These are phyloP conservation scores for Pachypeltis micranthus DNA, from an alignment of 1,140 invertebrate species.

Conservation along the genomic window DNA sequence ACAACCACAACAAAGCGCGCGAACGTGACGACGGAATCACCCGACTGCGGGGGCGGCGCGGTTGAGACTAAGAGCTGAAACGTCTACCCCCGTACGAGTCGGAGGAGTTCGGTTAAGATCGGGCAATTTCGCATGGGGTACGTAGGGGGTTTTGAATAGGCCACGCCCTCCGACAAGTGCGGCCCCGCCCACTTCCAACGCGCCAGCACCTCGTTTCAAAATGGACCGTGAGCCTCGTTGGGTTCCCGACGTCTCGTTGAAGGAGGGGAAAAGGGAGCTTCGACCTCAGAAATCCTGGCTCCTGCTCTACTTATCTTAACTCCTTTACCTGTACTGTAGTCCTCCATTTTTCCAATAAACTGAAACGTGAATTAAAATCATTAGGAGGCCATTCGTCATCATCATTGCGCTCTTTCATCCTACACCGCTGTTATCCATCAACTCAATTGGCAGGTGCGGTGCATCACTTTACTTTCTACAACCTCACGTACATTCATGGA, in stretches of 20 bases:
- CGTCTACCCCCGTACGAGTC: not conserved
- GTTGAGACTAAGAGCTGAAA: not conserved
- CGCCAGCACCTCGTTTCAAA: not conserved
- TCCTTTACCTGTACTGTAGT: no score
- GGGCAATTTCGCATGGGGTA: not conserved
- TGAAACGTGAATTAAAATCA: no score
- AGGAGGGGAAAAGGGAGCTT: not conserved
- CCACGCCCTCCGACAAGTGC: constrained; percentile 1
- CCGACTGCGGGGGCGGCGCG: not conserved
- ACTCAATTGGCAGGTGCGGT: no score
- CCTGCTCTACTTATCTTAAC: no score
- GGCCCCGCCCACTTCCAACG: constrained; percentile 11
- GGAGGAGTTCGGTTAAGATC: constrained; percentile 2
- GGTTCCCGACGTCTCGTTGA: not conserved
- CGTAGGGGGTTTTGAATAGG: not conserved
- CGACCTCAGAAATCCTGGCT: no score
- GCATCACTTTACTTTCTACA: no score
- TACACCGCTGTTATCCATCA: no score
- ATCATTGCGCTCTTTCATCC: no score
- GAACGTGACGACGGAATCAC: not conserved
- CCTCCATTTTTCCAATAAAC: no score
- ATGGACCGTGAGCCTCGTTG: not conserved
- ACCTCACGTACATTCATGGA: no score
- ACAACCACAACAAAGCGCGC: not conserved
- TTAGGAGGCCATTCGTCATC: no score